Base-by-base conservation (phyloP, 2,888 invertebrate genomes). In the Lottia scabra region DNA sequence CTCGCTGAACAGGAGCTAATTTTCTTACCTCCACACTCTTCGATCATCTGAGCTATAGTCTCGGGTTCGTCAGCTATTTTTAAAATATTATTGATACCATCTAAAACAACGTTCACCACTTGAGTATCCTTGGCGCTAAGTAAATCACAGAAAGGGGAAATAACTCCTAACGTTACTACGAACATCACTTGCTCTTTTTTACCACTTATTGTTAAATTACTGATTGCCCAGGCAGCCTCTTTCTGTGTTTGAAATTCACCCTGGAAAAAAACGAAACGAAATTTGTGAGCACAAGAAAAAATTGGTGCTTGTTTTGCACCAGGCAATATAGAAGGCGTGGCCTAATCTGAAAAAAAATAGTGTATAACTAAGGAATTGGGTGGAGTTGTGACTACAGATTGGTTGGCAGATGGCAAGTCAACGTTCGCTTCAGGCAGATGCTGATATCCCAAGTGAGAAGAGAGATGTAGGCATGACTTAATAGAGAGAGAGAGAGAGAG, bases 211-310 rank as follows among this genome's bases (percentile, higher is more conserved):
- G 99, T 99, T 82, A 99, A 93, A 92, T 99, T 99, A 89, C 97
- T 97, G 75, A 99, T 97, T 12, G 99, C 99, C 99, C 99, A 99
- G 0, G 99, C 99, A 0, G 99, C 99, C 91, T 99, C 99, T 90
- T 99, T 99, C 91, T 99, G 98, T n/a, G 98, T 99, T 91, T 98
- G 97, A 92, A 99, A 99, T 91, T 99, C 99, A 73, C 93, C 93
- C 92, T 93, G 81, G 16, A 84, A 83, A 65, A 67, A 69, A 44
- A n/a, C n/a, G n/a, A n/a, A 63, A 56, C 27, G 66, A 45, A 1
- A 71, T 23, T 38, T 38, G 10, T 38, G 38, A 38, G 10, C 38
- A 38, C 5, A 6, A 38, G 8, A 10, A 38, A 38, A 10, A 38
- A 38, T 30, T 30, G n/a, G n/a, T n/a, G n/a, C n/a, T n/a, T n/a